Conservation (phyloP, 2,888 invertebrate species). For the Tryphoninae sp. region DNA sequence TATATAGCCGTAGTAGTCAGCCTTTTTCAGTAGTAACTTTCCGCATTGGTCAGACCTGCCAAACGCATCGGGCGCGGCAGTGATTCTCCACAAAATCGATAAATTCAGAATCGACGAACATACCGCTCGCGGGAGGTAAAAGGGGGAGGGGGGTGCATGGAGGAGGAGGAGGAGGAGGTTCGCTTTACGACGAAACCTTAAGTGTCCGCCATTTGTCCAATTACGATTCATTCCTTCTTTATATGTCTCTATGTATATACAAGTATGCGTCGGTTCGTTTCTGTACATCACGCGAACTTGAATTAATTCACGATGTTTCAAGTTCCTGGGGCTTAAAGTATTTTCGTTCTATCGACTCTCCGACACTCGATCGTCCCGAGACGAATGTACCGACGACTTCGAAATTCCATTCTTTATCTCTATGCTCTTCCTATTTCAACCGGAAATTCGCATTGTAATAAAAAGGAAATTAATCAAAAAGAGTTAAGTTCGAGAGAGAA, state of each 20-base stretch:
- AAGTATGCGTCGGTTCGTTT: conserved; percentile 5
- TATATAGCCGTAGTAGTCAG: not conserved
- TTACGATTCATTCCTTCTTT: conserved; percentile 44
- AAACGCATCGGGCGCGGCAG: not conserved
- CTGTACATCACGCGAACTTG: conserved; percentile 14
- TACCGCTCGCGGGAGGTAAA: not conserved
- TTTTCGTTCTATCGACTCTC: conserved; percentile 29
- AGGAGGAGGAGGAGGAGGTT: too few species aligned
- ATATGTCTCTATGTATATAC: conserved; percentile 1
- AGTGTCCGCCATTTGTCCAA: conserved; percentile 48
- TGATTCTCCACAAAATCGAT: conserved; percentile 25
- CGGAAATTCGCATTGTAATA: too few species aligned
- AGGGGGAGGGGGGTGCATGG: too few species aligned
- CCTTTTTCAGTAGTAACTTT: conserved; percentile 36
- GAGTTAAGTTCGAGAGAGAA: too few species aligned
- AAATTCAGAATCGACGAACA: conserved; percentile 41
- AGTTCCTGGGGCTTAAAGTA: conserved; percentile 21
- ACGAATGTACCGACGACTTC: conserved; percentile 2
- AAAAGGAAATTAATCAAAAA: too few species aligned
- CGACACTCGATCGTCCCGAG: conserved; percentile 16
- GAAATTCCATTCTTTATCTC: conserved; percentile 30
- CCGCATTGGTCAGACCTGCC: conserved; percentile 36
- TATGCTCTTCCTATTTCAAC: too few species aligned
- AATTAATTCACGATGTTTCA: conserved; percentile 44
- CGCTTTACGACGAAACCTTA: conserved; percentile 40